Conservation (phyloP, 2,113 vertebrate genomes). For the Boleophthalmus pectinirostris region DNA sequence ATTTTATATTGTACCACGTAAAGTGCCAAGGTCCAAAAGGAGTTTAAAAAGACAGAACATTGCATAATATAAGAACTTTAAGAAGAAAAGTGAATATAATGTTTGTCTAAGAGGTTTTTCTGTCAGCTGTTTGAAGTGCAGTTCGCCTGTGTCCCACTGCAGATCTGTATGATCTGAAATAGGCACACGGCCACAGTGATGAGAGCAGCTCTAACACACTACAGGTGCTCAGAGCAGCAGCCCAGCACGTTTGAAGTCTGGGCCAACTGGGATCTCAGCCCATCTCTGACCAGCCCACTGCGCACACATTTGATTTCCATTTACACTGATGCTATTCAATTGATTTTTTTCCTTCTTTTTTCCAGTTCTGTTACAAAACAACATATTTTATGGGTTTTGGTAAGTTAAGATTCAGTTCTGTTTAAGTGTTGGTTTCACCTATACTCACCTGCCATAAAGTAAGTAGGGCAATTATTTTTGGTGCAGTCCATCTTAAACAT, state of each 20-base stretch:
- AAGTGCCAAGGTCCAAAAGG: background rate
- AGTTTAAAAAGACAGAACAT: background rate
- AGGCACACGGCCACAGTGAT: slow-evolving; percentile 68
- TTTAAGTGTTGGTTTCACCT: too few relatives aligned
- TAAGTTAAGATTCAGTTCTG: background rate
- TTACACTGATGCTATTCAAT: slow-evolving; percentile 60
- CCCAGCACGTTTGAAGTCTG: slow-evolving; percentile 64
- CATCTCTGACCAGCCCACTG: slow-evolving; percentile 69
- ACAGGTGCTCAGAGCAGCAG: slow-evolving; percentile 70
- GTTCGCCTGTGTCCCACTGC: slow-evolving; percentile 49
- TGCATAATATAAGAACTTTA: background rate
- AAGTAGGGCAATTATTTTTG: background rate
- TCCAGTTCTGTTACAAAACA: slow-evolving; percentile 19
- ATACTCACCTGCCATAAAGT: too few relatives aligned
- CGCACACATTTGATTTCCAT: slow-evolving; percentile 74
- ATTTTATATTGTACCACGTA: background rate
- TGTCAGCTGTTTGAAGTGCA: slow-evolving; percentile 52
- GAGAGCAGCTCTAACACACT: slow-evolving; percentile 72
- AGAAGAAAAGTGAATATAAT: background rate
- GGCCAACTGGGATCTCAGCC: slow-evolving; percentile 72
- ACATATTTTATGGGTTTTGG: background rate
- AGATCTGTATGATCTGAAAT: slow-evolving; percentile 48
- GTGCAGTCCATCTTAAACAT: background rate
- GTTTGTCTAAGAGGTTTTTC: background rate
- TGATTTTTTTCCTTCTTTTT: slow-evolving; percentile 29